phyloP scores from a whole-genome alignment of 1,140 invertebrate species.

The Nasonia giraulti region DNA sequence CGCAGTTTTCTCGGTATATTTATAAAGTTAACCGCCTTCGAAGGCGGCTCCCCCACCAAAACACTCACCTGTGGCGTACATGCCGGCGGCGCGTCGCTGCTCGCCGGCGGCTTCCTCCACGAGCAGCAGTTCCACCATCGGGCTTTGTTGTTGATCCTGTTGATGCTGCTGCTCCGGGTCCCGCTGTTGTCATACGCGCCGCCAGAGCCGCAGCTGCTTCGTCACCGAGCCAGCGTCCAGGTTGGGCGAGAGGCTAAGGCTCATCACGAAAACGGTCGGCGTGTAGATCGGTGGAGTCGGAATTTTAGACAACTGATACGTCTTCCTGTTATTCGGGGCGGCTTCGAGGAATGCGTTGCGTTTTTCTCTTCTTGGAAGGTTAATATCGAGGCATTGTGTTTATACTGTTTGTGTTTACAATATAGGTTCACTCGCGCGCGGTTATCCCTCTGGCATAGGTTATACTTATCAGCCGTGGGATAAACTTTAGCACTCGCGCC shows the following conservation, averaged over 20 bases:
- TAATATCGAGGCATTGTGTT: too few species aligned
- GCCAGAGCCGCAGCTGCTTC: background rate
- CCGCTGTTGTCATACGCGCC: background rate
- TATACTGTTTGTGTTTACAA: too few species aligned
- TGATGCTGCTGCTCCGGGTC: background rate
- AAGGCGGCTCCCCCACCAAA: too few species aligned
- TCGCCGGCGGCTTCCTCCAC: background rate
- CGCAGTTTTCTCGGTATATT: too few species aligned
- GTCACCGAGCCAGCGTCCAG: background rate
- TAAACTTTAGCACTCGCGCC: too few species aligned
- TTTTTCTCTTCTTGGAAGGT: too few species aligned
- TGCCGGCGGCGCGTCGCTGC: background rate
- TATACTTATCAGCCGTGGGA: too few species aligned
- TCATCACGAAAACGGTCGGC: background rate
- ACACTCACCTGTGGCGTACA: slow-evolving; percentile 33
- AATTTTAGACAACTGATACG: background rate
- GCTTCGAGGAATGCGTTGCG: too few species aligned
- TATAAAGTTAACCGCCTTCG: too few species aligned
- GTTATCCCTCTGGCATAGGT: too few species aligned
- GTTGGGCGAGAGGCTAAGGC: background rate
- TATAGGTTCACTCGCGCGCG: too few species aligned
- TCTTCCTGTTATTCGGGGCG: too few species aligned
- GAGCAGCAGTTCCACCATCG: slow-evolving; percentile 19
- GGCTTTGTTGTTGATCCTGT: background rate
- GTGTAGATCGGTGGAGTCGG: background rate